Percentiles rank a stretch among this genome's conserved stretches.
phyloP scores from a whole-genome alignment of 2,113 vertebrate species.

The Charina bottae region DNA sequence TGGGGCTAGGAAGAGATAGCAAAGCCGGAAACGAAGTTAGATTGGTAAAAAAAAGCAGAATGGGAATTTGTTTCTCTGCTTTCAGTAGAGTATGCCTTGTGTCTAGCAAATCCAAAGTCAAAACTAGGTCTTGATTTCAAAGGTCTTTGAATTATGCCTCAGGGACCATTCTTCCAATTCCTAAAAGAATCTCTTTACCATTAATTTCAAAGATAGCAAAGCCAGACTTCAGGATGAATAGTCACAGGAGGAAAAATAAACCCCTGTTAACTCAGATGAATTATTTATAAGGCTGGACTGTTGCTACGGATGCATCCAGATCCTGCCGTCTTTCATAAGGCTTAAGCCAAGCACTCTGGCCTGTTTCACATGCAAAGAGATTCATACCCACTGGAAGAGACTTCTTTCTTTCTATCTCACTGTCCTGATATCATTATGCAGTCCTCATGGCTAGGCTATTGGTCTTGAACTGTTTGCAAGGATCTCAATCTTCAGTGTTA shows the following conservation, averaged over 20 bases:
- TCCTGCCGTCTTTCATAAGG: neutral
- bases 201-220: slow-evolving; percentile 26
- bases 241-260: neutral
- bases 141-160: neutral
- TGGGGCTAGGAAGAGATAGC: neutral
- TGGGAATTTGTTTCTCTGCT: neutral
- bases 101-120: neutral
- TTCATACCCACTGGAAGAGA: neutral
- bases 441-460: neutral
- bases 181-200: slow-evolving; percentile 27
- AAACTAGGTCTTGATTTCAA: neutral
- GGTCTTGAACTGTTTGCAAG: neutral
- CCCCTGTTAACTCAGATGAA: neutral
- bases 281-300: neutral
- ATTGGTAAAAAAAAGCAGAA: neutral
- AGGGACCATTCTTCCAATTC: slow-evolving; percentile 10
- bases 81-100: neutral
- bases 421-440: neutral
- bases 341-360: neutral
- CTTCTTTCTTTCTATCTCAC: neutral
- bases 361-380: neutral
- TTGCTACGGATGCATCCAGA: neutral
- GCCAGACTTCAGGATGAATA: neutral
- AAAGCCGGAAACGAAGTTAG: neutral
- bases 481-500: neutral